Evolutionary conservation across 2,113 vertebrate genomes (phyloP), one percentile per base, ranked within the genome.

Genomic region (Myiagra hebetior): DNA sequence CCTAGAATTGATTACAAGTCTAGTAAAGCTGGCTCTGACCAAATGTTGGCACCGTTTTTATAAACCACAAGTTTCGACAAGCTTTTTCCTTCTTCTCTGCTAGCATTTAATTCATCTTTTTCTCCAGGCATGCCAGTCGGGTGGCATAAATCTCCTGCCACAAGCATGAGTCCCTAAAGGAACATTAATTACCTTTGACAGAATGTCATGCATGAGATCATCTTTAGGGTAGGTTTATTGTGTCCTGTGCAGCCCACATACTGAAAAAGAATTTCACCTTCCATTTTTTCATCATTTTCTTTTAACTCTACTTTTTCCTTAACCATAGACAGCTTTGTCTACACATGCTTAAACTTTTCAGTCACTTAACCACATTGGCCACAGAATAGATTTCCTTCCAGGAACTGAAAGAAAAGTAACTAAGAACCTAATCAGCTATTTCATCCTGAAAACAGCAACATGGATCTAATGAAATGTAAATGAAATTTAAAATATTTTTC

Each of bases 331-430:
- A 89, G 39, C 39, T 83, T 77, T 91, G 78, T 63, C 85, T 77
- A n/a, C 30, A 57, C 0, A 2, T 21, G 42, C 12, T 63, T 53
- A 62, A 88, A 84, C 28, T 47, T 46, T 65, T 91, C 75, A 46
- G 46, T 49, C 65, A 37, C 63, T 73, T 89, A 62, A 93, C 72
- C 55, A 87, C 7, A 6, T 31, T 77, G 84, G 55, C 87, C 82
- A 83, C 87, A 94, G 85, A 82, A 89, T 5, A 85, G n/a, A 85
- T 95, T 96, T 87, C 35, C 52, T 85, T 96, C 85, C 65, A 92
- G 65, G 79, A 95, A 91, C 0, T 50, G 75, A 81, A 82, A 79
- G 62, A 52, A 78, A 95, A 80, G 50, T 87, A 89, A 65, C 41
- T 62, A 65, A 92, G 44, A 93, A 65, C 15, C 26, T 59, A 79